These are phyloP conservation scores for fruit fly (Drosophila melanogaster) DNA, from an alignment of 1,140 invertebrate genomes.

Conservation along the genomic window DNA sequence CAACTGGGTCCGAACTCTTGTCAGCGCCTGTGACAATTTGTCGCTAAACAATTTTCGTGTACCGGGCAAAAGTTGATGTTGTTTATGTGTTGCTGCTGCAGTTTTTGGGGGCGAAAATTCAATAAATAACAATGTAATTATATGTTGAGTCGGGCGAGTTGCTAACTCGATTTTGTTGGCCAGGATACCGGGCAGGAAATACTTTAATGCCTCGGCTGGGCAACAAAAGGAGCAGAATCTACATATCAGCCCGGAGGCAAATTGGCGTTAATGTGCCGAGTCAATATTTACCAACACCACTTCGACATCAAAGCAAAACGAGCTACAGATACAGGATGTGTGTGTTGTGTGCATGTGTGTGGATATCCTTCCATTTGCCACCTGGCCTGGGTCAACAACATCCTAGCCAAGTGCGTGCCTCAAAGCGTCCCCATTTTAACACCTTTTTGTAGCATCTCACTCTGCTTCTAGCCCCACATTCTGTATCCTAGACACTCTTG, in stretches of 20 bases:
- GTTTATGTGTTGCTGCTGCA: conserved; percentile 41
- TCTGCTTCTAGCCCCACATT: not conserved
- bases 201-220: conserved; percentile 2
- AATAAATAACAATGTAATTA: conserved; percentile 83
- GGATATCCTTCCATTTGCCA: conserved; percentile 46
- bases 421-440: conserved; percentile 32
- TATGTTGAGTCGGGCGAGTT: conserved; percentile 47
- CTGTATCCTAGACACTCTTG: conserved; percentile 5
- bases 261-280: conserved; percentile 63
- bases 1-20: conserved; percentile 46
- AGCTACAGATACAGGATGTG: conserved; percentile 36
- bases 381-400: conserved; percentile 58
- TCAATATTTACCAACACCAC: conserved; percentile 70
- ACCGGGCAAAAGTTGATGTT: conserved; percentile 58
- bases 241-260: conserved; percentile 39
- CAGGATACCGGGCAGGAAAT: conserved; percentile 14
- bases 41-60: conserved; percentile 75
- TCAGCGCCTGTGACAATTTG: conserved; percentile 77
- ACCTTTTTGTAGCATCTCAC: conserved; percentile 25
- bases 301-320: conserved; percentile 61
- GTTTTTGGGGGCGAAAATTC: conserved; percentile 61
- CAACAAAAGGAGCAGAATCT: conserved; percentile 46
- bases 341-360: not conserved
- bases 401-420: conserved; percentile 33
- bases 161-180: conserved; percentile 48